A percentile compares a stretch with the other conserved stretches of the same genome.
These are phyloP conservation scores for Corynorhinus townsendii DNA, from an alignment of 2,113 vertebrate species.

Conservation along the genomic window DNA sequence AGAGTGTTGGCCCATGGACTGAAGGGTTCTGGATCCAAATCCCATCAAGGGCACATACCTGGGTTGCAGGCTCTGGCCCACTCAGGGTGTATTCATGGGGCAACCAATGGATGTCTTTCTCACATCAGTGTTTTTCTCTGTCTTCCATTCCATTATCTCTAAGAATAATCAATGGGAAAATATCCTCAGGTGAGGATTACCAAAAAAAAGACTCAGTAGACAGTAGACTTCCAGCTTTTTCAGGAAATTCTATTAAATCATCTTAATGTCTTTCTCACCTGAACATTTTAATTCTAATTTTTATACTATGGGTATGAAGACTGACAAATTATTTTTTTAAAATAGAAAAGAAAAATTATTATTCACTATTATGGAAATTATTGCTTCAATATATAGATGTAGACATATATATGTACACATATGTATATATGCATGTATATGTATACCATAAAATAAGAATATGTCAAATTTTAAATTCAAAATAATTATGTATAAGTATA, in stretches of 20 bases:
- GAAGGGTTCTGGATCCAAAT: too few species aligned
- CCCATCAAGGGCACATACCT: too few species aligned
- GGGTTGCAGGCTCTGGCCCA: too few species aligned
- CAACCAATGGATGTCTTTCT: too few species aligned
- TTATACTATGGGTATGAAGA: neutral
- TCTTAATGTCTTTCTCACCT: neutral
- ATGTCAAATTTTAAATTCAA: neutral
- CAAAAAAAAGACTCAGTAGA: neutral
- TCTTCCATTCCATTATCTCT: too few species aligned
- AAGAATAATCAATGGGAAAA: too few species aligned
- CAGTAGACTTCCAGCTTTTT: neutral
- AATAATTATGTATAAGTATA: neutral
- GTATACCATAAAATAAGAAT: neutral
- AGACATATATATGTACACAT: neutral
- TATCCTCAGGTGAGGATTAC: too few species aligned
- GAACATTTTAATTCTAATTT: neutral
- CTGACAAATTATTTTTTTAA: neutral
- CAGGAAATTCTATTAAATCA: neutral
- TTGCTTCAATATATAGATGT: neutral
- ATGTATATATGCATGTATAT: neutral
- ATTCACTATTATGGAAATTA: neutral
- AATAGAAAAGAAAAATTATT: neutral
- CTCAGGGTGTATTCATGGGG: too few species aligned
- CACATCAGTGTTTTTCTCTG: too few species aligned
- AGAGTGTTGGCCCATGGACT: too few species aligned